These are phyloP conservation scores for Enteromius trimaculatus DNA, from an alignment of 2,797 vertebrate species.

Conservation along the genomic window DNA sequence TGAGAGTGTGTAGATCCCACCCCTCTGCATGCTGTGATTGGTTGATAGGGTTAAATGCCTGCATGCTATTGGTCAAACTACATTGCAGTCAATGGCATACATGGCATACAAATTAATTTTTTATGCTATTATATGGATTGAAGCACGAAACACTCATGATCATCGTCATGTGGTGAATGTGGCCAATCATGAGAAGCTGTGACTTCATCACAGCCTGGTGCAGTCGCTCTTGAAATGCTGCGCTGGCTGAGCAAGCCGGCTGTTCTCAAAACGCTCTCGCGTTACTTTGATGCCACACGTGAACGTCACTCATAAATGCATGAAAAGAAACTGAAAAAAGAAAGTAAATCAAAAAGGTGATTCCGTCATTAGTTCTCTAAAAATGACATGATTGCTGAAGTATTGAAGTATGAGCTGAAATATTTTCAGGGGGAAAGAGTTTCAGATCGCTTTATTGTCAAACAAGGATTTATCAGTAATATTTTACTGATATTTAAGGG, in stretches of 20 bases:
- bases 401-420: too few species aligned
- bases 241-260: too few species aligned
- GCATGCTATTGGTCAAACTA: neutral
- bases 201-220: too few species aligned
- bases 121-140: too few species aligned
- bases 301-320: neutral
- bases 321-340: neutral
- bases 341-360: neutral
- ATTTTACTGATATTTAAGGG: neutral
- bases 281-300: too few species aligned
- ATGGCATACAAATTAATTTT: too few species aligned
- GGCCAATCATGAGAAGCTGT: too few species aligned
- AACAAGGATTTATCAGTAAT: neutral
- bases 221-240: too few species aligned
- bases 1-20: neutral
- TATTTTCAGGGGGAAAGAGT: neutral
- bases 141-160: too few species aligned
- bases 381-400: neutral
- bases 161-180: too few species aligned
- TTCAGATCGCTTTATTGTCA: neutral
- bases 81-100: too few species aligned
- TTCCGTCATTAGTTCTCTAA: neutral
- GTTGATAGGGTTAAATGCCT: neutral
- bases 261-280: too few species aligned
- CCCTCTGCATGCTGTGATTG: neutral